Base-by-base conservation (phyloP, 2,113 vertebrate genomes). In the Saguinus midas region DNA sequence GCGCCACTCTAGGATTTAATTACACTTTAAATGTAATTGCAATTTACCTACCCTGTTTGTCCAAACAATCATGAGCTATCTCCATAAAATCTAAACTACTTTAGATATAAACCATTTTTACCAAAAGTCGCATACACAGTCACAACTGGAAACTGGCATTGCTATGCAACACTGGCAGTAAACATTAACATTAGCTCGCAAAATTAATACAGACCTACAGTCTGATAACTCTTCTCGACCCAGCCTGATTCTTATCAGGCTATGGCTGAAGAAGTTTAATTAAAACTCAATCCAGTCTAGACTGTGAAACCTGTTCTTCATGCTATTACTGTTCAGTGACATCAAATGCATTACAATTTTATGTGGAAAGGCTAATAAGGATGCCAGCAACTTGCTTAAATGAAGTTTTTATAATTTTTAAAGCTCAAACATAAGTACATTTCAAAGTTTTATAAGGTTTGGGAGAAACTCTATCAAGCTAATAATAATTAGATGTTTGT, bases 21-120 rank as follows among this genome's bases (percentile, higher is more conserved):
- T 98, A 97, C 98, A 98, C 98, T 98, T 98, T 97, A 97, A 98
- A 87, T 76, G n/a, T 61, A 97, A 96, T 94, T 97, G 48, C 97
- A 97, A 98, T 97, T 90, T 4, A 40, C 94, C 95, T 98, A 98
- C 96, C 98, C 97, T 98, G 97, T 85, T 98, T 98, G 80, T 97
- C 96, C 95, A 21, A 78, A 97, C 64, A 37, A 91, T 95, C 73
- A 52, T 78, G 79, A 97, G 81, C 18, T 92, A 96, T 11, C 79
- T 92, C 88, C 81, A 90, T 88, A 21, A 89, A 97, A 96, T 84
- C 93, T 37, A 70, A 87, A 61, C 87, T 93, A 66, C n/a, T 97
- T 94, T 73, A 79, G 35, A 92, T 87, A 95, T n/a, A 97, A 98
- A 94, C 45, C 17, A 72, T 13, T 37, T 76, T 73, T 87, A 93